Percentiles rank a stretch among this genome's conserved stretches.
These are phyloP conservation scores for Cnemophilus loriae DNA, from an alignment of 2,113 vertebrate species.

Conservation along the genomic window DNA sequence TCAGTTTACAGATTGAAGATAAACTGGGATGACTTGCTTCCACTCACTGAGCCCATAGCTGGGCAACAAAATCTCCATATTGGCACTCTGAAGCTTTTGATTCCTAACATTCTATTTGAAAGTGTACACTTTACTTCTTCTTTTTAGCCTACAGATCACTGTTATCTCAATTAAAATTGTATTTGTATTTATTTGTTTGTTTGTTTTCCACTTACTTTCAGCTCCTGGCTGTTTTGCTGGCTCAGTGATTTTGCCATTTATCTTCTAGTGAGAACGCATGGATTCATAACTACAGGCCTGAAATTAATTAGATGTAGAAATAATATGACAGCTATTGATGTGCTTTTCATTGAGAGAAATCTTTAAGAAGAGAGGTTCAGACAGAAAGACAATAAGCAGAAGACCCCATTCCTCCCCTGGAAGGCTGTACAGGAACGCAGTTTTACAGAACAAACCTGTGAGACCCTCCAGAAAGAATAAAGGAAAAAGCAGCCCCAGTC, in stretches of 20 bases:
- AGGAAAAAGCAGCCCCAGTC: neutral
- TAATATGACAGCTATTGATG: neutral
- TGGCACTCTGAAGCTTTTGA: neutral
- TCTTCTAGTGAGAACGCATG: neutral
- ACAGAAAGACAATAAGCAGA: neutral
- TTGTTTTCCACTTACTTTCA: neutral
- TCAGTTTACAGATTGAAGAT: neutral
- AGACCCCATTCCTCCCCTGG: neutral
- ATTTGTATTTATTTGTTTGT: neutral
- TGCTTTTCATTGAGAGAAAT: neutral
- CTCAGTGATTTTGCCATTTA: neutral
- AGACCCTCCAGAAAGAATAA: neutral
- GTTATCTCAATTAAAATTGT: neutral
- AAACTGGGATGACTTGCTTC: neutral
- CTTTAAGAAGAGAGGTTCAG: neutral
- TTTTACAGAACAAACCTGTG: neutral
- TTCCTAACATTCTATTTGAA: neutral
- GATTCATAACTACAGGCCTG: neutral
- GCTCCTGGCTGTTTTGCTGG: neutral
- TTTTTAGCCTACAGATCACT: neutral
- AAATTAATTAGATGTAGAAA: neutral
- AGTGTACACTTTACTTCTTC: neutral
- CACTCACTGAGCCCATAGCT: neutral
- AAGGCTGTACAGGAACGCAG: neutral
- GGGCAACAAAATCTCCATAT: neutral